phyloP scores from a whole-genome alignment of 2,797 vertebrate genomes.

The Tinamus major region DNA sequence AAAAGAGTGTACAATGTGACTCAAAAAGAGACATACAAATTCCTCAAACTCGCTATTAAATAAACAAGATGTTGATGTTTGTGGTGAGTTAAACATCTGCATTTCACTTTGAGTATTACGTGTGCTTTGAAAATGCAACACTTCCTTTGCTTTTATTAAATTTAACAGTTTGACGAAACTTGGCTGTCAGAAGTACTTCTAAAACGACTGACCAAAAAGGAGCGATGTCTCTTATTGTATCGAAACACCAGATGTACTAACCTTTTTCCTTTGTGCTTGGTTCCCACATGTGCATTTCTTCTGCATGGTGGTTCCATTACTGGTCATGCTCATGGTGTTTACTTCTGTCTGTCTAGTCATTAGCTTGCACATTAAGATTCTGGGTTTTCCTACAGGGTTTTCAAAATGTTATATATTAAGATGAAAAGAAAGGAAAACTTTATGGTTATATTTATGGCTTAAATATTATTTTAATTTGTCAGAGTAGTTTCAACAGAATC shows the following conservation, averaged over 20 bases:
- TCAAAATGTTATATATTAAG: background rate
- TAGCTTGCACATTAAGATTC: background rate
- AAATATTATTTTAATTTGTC: background rate
- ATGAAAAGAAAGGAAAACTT: background rate
- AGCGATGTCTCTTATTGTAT: background rate
- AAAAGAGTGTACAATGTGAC: fast-evolving
- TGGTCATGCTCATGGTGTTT: background rate
- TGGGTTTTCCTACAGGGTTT: background rate
- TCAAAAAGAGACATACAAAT: background rate
- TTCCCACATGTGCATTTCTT: fast-evolving
- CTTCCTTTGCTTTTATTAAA: constrained; percentile 5
- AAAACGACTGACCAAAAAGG: background rate
- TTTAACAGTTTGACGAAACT: constrained; percentile 4
- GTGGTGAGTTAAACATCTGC: constrained; percentile 13
- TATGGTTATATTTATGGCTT: background rate
- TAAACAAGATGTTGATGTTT: constrained; percentile 19
- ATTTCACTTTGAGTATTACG: background rate
- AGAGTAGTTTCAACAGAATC: background rate
- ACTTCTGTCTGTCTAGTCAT: background rate
- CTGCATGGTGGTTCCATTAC: background rate
- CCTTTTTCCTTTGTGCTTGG: background rate
- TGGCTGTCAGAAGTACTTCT: background rate
- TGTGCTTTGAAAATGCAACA: background rate
- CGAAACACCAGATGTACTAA: background rate
- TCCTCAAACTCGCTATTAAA: background rate